These are phyloP conservation scores for Alethe diademata DNA, from an alignment of 2,113 vertebrate genomes.

Conservation along the genomic window DNA sequence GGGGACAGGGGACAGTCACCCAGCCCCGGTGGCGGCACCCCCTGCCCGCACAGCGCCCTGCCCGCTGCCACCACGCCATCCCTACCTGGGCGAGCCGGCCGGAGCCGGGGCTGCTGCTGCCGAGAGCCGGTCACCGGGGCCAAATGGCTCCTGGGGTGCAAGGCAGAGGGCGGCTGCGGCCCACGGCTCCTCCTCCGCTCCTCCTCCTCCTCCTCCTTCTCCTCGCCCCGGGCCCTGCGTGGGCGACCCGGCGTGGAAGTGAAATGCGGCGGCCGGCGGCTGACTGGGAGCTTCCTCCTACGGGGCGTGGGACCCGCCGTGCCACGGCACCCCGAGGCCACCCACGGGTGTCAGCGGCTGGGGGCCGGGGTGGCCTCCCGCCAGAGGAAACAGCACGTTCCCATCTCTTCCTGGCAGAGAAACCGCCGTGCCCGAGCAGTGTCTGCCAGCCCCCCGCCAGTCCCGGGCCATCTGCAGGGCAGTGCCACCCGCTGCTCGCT, in stretches of 20 bases:
- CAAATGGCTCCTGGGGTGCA: conserved; percentile 51
- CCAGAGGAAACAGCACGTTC: background rate
- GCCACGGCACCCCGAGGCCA: background rate
- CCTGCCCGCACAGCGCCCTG: background rate
- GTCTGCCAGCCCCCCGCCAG: background rate
- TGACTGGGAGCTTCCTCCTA: background rate
- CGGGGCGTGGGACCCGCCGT: accelerated
- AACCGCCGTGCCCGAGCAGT: background rate
- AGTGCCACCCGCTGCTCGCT: background rate
- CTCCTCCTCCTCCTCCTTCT: background rate
- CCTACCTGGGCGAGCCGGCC: conserved; percentile 24
- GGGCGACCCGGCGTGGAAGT: conserved; percentile 41
- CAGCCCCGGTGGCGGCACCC: background rate
- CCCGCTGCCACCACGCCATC: background rate
- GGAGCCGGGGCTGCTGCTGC: background rate
- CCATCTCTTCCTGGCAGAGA: conserved; percentile 2
- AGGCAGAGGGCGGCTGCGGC: background rate
- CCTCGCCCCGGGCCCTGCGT: conserved; percentile 6
- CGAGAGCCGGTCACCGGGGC: conserved; percentile 20
- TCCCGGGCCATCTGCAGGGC: background rate
- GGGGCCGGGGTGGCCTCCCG: background rate
- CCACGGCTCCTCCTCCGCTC: conserved; percentile 53
- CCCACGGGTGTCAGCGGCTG: background rate
- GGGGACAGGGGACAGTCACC: background rate
- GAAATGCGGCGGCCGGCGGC: background rate